These are phyloP conservation scores for Odobenus rosmarus DNA, from an alignment of 2,113 vertebrate species.

Conservation along the genomic window DNA sequence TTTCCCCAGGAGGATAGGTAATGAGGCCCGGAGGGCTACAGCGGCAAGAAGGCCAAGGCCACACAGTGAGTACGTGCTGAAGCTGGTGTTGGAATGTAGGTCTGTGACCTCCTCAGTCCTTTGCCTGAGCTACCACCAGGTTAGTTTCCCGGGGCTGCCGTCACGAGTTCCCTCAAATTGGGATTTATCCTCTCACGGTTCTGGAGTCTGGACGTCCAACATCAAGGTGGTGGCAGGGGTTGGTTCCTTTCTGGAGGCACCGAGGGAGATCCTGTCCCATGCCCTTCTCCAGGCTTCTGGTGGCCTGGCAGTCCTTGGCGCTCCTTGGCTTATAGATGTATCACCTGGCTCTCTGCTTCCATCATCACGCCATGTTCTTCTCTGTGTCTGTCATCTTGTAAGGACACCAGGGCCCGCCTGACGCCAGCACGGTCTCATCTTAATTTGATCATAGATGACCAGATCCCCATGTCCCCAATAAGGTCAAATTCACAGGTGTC, in stretches of 20 bases:
- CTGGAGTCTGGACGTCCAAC: not conserved
- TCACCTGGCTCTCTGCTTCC: not conserved
- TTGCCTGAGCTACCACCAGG: not conserved
- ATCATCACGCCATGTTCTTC: fast-evolving
- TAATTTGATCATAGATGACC: not conserved
- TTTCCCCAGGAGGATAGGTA: not conserved
- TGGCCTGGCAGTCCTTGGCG: not conserved
- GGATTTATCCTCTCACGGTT: not conserved
- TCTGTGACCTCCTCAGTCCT: not conserved
- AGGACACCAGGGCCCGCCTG: not conserved
- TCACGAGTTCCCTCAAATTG: not conserved
- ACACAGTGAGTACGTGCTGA: fast-evolving
- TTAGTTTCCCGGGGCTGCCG: not conserved
- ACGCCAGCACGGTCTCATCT: not conserved
- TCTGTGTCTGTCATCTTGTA: not conserved
- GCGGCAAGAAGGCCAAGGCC: not conserved
- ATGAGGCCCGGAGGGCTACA: not conserved
- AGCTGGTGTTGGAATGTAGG: not conserved
- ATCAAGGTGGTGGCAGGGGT: not conserved
- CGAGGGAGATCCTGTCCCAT: not conserved
- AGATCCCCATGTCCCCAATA: not conserved
- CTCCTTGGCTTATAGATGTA: not conserved
- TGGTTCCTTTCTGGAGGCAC: not conserved
- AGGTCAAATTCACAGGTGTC: not conserved
- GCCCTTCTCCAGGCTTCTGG: not conserved